Base-by-base conservation (phyloP, 1,140 invertebrate species). In the Apis laboriosa region DNA sequence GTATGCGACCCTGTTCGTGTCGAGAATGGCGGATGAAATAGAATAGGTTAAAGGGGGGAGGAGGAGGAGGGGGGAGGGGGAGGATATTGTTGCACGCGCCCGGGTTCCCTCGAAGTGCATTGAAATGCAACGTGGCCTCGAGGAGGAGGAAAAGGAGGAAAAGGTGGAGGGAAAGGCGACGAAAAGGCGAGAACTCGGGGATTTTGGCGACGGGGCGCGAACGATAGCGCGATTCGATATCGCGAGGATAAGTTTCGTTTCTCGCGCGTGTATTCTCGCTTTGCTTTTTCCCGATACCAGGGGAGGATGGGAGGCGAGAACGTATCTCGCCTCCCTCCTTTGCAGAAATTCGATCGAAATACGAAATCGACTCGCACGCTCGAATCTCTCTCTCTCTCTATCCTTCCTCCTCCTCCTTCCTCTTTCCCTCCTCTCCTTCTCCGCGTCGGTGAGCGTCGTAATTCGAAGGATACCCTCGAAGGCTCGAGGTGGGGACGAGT, bases 1-100 rank as follows among this genome's bases (percentile, higher is more conserved):
- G 83, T 78, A 74, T 75, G 84, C 34, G 79, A 82, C 76, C 79
- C 72, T 67, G 49, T 88, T 85, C 86, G 86, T 85, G 87, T 85
- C 43, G 77, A 0, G 80, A 88, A 83, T 88, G 67, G 77, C 49
- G 73, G 72, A 55, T 83, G 67, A 83, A 55, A 80, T 60, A 66
- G 63, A 61, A 21, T 43, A 56, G 17, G 24, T n/a, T 73, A 51
- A 43, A 24, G 13, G 28, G 13, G 55, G 11, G 55, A 4, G 11
- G 2, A 8, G 15, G 21, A 28, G 53, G 15, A 56, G 13, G 13
- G 21, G 51, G 53, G 15, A 56, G 13, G 13, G 8, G 9, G 21
- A 58, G 53, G 21, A 66, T 56, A 82, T 77, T 82, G 73, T 77
- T 61, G 74, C 64, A 43, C 3, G 34, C 34, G 43, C 9, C 24